A percentile compares a stretch with the other conserved stretches of the same genome.
Conservation (phyloP, 2,797 vertebrate species). For the Hirundo rustica region DNA sequence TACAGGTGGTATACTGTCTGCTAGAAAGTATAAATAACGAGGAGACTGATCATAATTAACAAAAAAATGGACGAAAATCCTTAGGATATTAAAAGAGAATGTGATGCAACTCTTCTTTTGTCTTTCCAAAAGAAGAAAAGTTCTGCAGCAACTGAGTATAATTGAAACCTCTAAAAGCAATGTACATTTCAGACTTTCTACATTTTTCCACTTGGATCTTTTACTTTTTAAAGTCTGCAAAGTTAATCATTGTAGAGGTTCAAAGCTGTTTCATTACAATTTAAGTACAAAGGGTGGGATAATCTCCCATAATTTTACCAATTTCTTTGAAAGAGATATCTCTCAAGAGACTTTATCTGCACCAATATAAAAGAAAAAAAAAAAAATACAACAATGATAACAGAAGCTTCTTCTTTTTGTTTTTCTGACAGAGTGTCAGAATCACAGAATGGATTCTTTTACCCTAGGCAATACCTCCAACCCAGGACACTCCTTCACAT, state of each 20-base stretch:
- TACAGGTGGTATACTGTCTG: not conserved
- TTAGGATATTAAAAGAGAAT: not conserved
- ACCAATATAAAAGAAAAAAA: not conserved
- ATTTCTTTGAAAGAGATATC: not conserved
- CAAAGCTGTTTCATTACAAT: not conserved
- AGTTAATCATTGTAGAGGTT: not conserved
- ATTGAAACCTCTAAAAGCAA: not conserved
- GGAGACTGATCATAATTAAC: not conserved
- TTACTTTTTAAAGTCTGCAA: not conserved
- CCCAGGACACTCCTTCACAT: no score
- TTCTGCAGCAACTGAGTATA: not conserved
- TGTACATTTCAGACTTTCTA: not conserved
- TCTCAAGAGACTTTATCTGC: not conserved
- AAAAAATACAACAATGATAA: not conserved
- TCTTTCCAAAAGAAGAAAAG: not conserved
- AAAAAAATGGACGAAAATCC: not conserved
- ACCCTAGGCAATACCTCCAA: fast-evolving
- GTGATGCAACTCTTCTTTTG: not conserved
- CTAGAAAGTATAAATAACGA: not conserved
- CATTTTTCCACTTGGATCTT: not conserved
- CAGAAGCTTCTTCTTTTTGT: fast-evolving
- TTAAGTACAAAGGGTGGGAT: not conserved
- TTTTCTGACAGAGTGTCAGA: not conserved
- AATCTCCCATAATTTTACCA: not conserved
- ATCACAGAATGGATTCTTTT: no score